Conservation (phyloP, 2,797 vertebrate genomes). For the Psittacula echo region DNA sequence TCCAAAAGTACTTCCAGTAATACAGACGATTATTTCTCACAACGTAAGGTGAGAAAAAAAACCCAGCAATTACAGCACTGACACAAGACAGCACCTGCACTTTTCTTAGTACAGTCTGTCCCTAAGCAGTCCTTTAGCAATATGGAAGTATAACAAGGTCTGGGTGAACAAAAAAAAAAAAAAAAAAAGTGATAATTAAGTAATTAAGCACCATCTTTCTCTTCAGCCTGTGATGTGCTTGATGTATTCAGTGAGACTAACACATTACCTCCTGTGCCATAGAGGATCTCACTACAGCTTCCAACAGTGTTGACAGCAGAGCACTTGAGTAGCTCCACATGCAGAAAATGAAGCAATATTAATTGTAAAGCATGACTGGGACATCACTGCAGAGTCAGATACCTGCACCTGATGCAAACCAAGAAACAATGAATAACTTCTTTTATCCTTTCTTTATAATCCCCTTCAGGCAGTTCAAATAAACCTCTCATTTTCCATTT, state of each 20-base stretch:
- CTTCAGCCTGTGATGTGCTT: background rate
- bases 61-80: background rate
- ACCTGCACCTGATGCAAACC: background rate
- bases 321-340: background rate
- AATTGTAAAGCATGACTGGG: background rate
- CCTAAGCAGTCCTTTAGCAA: background rate
- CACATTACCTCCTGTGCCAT: background rate
- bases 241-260: conserved; percentile 25
- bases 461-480: background rate
- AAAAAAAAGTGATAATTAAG: conserved; percentile 49
- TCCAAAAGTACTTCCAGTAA: background rate
- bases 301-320: background rate
- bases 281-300: background rate
- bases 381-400: background rate
- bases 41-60: background rate
- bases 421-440: background rate
- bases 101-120: background rate
- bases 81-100: background rate
- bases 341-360: background rate
- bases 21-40: background rate
- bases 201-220: conserved; percentile 49
- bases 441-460: background rate
- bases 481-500: background rate
- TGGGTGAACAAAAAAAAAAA: background rate
- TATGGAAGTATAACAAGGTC: background rate